Evolutionary conservation across 2,113 vertebrate genomes (phyloP), one percentile per base, ranked within the genome.

Genomic region (Oncorhynchus keta): DNA sequence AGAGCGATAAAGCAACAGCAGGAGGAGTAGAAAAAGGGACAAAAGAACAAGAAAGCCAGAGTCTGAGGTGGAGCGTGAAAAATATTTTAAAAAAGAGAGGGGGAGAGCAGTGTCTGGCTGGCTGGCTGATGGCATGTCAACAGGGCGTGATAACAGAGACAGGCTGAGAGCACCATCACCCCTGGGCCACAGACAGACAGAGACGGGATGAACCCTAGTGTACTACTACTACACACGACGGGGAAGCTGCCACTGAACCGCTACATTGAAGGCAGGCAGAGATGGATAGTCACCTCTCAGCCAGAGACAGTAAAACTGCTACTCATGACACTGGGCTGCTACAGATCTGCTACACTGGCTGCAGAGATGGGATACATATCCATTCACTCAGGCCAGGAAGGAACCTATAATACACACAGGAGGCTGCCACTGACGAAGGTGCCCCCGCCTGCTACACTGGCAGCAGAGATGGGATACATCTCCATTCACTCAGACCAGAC

Each of bases 111-210:
- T 39, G 68, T 48, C 11, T 11, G 13, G 39, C 68, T 70, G 68
- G 67, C 28, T 32, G 45, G 28, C 20, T 68, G 67, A 6, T 90
- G 88, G 88, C 90, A 92, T 92, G 90, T 92, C 90, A 90, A 81
- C 83, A 64, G 79, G 81, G 78, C 87, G 85, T 74, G 89, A 91
- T 89, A 90, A 90, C 76, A 76, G 82, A 90, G 39, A 91, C 89
- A 80, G 83, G 88, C 81, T 84, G 88, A 92, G 88, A 87, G 87
- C 81, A 81, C 85, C 75, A 84, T 86, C 83, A 82, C 86, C 79
- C 83, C 81, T 39, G 80, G 88, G 81, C 70, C 89, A 35, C 70
- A 51, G 79, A 80, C n/a, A 76, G 49, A 57, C 13, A 57, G 55
- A 57, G 55, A 57, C 3, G 4, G 39, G 16, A 57, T 57, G 55